Percentiles rank a stretch among this genome's conserved stretches.
Conservation (phyloP, 1,140 invertebrate species). For the Bombus haemorrhoidalis region DNA sequence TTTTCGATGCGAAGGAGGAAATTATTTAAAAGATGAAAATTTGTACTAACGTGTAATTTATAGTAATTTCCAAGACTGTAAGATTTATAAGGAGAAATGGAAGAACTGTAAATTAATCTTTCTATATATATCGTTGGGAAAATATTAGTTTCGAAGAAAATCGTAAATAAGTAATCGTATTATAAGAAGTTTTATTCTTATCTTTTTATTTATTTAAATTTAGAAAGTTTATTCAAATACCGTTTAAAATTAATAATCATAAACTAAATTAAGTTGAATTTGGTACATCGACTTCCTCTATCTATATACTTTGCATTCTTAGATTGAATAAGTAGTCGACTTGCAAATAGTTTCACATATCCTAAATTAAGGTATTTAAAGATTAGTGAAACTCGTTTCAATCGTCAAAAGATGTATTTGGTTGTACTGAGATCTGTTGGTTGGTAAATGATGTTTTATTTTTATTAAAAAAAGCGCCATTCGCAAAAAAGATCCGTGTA, state of each 20-base stretch:
- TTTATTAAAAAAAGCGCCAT: not conserved
- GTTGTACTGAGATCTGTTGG: no score
- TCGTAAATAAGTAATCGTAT: no score
- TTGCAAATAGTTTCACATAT: not conserved
- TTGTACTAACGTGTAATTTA: not conserved
- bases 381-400: not conserved
- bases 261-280: no score
- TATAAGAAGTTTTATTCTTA: no score
- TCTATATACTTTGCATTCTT: not conserved
- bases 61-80: not conserved
- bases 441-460: no score
- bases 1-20: not conserved
- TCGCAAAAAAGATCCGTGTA: not conserved
- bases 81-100: not conserved
- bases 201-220: no score
- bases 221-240: no score
- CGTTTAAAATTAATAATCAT: no score
- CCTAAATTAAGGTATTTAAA: not conserved
- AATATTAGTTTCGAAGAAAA: not conserved
- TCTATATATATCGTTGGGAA: not conserved
- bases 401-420: not conserved
- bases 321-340: not conserved
- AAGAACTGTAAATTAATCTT: no score
- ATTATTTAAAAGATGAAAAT: not conserved
- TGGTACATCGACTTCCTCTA: no score